phyloP scores from a whole-genome alignment of 1,140 invertebrate genomes.

The Parapsyche elsis region DNA sequence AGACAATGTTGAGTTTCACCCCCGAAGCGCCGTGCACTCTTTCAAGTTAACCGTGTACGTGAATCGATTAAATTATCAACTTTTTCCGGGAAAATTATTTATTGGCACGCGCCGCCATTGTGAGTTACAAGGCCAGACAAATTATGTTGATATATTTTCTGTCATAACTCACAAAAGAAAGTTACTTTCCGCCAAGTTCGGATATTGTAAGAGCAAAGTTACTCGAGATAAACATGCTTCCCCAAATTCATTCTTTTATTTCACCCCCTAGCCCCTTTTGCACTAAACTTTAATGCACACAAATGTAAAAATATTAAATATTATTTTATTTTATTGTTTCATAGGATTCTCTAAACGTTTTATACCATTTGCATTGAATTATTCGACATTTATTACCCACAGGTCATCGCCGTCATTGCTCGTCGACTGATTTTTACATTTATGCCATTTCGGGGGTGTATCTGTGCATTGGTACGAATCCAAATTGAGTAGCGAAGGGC shows the following conservation, averaged over 20 bases:
- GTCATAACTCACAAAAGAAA: constrained; percentile 46
- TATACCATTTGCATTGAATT: no score
- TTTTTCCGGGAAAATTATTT: not conserved
- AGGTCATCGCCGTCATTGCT: no score
- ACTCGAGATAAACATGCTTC: constrained; percentile 37
- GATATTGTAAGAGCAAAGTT: constrained; percentile 44
- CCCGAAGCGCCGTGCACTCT: no score
- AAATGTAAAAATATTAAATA: no score
- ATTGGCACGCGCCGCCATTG: constrained; percentile 9
- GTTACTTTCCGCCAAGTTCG: constrained; percentile 41
- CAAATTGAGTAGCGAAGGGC: constrained; percentile 7
- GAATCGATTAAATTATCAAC: no score
- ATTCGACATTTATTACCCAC: no score
- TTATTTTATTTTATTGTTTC: not conserved
- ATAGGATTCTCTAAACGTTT: no score
- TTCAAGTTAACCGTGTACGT: no score
- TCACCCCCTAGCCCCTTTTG: not conserved
- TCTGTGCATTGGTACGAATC: not conserved
- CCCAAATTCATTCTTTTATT: not conserved
- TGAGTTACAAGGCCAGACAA: constrained; percentile 35
- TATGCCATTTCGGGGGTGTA: not conserved
- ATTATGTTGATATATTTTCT: constrained; percentile 45
- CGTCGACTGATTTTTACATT: not conserved
- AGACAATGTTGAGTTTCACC: no score
- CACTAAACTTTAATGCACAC: no score